These are phyloP conservation scores for Isaurus tuberculatus DNA, from an alignment of 92 coral and sea anemone species.

Conservation along the genomic window DNA sequence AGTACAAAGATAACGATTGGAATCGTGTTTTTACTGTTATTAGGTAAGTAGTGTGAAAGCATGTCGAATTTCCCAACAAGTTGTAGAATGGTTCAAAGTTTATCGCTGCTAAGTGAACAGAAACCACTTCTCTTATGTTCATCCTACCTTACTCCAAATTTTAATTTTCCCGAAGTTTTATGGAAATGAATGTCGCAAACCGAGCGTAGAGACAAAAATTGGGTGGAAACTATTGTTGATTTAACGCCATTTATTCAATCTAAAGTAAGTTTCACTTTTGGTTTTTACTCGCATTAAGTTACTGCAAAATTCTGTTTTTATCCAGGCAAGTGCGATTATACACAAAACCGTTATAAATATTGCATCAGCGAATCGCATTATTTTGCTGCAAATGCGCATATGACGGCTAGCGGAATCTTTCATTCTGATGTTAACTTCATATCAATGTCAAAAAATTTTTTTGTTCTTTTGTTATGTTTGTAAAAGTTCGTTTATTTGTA, in stretches of 20 bases:
- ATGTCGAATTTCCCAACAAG: constrained; percentile 8
- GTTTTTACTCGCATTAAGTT: not conserved
- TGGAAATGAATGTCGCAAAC: not conserved
- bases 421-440: not conserved
- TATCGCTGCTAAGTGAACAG: not conserved
- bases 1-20: constrained; percentile 2
- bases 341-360: constrained; percentile 4
- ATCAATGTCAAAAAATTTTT: not conserved
- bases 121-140: not conserved
- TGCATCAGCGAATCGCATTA: not conserved
- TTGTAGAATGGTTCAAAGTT: not conserved
- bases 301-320: not conserved
- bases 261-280: not conserved
- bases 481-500: not conserved
- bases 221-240: not conserved
- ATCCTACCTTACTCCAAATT: not conserved
- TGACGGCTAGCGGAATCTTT: not conserved
- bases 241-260: constrained; percentile 1
- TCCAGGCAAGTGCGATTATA: not conserved
- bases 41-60: not conserved
- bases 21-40: not conserved
- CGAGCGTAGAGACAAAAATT: not conserved
- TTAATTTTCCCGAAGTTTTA: not conserved
- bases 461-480: not conserved
- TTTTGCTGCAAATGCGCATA: not conserved